Evolutionary conservation across 2,113 vertebrate species (phyloP), one percentile per base, ranked within the genome.

Genomic region (Otus sunia): DNA sequence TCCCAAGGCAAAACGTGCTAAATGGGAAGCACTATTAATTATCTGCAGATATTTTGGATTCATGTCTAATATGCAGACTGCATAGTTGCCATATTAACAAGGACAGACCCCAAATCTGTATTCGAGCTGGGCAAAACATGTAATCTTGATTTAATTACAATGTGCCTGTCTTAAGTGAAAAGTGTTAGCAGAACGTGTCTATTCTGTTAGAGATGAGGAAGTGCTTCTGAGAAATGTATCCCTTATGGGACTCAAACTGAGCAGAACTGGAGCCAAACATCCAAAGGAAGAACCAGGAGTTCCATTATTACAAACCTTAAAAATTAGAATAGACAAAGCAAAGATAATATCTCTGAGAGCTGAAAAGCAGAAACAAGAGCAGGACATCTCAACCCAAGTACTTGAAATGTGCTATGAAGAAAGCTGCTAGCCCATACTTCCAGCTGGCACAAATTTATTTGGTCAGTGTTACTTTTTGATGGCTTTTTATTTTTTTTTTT

Each of bases 91-190:
- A 22, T 89, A 66, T 67, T 66, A 76, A 75, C 21, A 47, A 73
- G 67, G 58, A 56, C 39, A 77, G 83, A 73, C 53, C 78, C 58
- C 81, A 79, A 64, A 66, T 83, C 45, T 91, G 34, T 69, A 15
- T 43, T 78, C 1, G 63, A 89, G 64, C 66, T 90, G 83, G 83
- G 55, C 47, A 83, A 91, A 91, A 53, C 15, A 5, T 32, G 34
- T 58, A 66, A 37, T 85, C 50, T 93, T 96, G 79, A 71, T 94
- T 95, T 81, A 90, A 94, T 88, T 86, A n/a, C 71, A 62, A 15
- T 10, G 58, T 64, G 58, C 73, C 47, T 91, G 27, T 72, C 78
- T 73, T n/a, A 66, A 88, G 95, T 80, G 79, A 74, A 39, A 93
- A 84, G 85, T 50, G 72, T 88, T 83, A 93, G 82, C 63, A 64